These are phyloP conservation scores for human (Homo sapiens) DNA, from an alignment of 2,113 vertebrate genomes.

Conservation along the genomic window DNA sequence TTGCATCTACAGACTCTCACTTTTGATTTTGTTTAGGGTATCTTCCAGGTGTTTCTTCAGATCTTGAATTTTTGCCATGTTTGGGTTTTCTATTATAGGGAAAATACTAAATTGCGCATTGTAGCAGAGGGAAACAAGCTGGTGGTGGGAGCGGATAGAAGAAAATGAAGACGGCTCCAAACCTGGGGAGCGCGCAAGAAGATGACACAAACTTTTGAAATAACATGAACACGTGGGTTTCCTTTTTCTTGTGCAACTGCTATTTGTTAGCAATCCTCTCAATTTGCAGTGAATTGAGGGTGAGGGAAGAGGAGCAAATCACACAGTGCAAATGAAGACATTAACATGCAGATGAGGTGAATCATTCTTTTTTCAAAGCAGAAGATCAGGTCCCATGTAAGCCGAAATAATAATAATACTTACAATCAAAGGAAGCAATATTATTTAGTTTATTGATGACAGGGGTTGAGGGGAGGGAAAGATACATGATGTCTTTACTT, in stretches of 20 bases:
- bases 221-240: background rate
- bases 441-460: background rate
- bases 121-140: background rate
- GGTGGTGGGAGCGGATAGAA: background rate
- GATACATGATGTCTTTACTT: background rate
- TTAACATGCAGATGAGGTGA: background rate
- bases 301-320: background rate
- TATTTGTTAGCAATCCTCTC: background rate
- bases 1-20: background rate
- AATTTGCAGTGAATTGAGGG: background rate
- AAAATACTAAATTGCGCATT: background rate
- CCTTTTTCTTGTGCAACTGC: background rate
- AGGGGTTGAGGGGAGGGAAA: background rate
- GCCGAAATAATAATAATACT: background rate
- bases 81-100: background rate
- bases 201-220: background rate
- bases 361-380: background rate
- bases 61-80: background rate
- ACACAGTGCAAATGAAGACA: background rate
- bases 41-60: background rate
- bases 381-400: background rate
- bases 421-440: background rate
- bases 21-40: background rate
- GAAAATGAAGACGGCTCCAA: background rate
- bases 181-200: background rate